phyloP scores from a whole-genome alignment of 2,113 vertebrate genomes.

The Thomomys bottae region DNA sequence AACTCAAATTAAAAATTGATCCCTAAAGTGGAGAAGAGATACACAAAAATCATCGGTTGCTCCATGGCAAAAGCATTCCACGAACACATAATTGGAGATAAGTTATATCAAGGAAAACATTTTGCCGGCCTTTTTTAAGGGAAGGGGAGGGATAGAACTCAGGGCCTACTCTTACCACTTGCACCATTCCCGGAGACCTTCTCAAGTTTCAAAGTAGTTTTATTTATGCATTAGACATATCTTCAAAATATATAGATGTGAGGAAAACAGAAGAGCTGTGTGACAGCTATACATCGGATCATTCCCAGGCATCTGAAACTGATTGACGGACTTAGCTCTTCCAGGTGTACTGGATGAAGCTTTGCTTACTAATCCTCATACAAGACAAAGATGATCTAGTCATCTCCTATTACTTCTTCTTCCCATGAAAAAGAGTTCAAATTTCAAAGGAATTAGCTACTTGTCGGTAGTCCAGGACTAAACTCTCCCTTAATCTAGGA shows the following conservation, averaged over 20 bases:
- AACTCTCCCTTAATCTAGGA: not conserved
- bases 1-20: not conserved
- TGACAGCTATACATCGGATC: not conserved
- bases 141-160: no score
- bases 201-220: not conserved
- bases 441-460: conserved; percentile 40
- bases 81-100: not conserved
- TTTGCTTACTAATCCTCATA: not conserved
- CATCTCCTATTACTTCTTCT: not conserved
- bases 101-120: not conserved
- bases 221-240: conserved; percentile 11
- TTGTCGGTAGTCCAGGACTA: not conserved
- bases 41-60: not conserved
- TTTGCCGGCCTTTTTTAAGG: not conserved
- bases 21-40: not conserved
- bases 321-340: not conserved
- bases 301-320: not conserved
- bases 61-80: conserved; percentile 1
- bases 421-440: conserved; percentile 47
- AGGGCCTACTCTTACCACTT: no score
- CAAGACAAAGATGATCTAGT: not conserved
- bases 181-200: no score
- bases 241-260: conserved; percentile 20
- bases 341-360: not conserved
- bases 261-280: not conserved